Percentiles rank a stretch among this genome's conserved stretches.
These are phyloP conservation scores for Halictus ligatus DNA, from an alignment of 2,888 invertebrate species.

Conservation along the genomic window DNA sequence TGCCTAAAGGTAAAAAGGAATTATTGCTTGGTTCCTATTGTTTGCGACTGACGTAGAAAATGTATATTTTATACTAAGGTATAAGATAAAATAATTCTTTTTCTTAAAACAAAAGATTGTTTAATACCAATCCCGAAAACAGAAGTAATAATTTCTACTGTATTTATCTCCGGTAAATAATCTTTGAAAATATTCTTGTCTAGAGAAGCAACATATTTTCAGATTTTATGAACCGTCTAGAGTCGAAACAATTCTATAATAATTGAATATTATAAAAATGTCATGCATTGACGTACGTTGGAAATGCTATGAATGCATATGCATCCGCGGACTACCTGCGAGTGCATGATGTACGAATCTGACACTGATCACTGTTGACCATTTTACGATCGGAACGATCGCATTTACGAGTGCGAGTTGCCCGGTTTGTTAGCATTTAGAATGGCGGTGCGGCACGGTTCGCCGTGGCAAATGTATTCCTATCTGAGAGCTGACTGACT, in stretches of 20 bases:
- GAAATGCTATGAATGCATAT: not conserved
- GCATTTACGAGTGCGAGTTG: conserved; percentile 25
- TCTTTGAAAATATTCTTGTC: no score
- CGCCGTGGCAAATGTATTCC: conserved; percentile 19
- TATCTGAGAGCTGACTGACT: conserved; percentile 32
- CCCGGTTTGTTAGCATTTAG: conserved; percentile 19
- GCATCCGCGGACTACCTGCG: not conserved
- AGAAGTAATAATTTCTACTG: no score
- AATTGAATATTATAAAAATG: no score
- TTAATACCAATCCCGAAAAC: no score
- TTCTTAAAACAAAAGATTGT: no score
- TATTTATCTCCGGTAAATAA: no score
- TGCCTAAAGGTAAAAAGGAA: no score
- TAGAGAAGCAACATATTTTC: not conserved
- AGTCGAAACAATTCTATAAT: no score
- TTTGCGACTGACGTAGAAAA: no score
- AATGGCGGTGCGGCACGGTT: not conserved
- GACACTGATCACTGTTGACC: not conserved
- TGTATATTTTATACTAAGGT: no score
- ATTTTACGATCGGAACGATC: conserved; percentile 11
- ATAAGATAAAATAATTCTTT: no score
- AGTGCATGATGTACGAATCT: not conserved
- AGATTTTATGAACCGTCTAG: not conserved
- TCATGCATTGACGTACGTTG: not conserved
- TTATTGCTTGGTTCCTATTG: no score